Evolutionary conservation across 2,888 invertebrate species (phyloP), one percentile per base, ranked within the genome.

Genomic region (Folsomia candida): DNA sequence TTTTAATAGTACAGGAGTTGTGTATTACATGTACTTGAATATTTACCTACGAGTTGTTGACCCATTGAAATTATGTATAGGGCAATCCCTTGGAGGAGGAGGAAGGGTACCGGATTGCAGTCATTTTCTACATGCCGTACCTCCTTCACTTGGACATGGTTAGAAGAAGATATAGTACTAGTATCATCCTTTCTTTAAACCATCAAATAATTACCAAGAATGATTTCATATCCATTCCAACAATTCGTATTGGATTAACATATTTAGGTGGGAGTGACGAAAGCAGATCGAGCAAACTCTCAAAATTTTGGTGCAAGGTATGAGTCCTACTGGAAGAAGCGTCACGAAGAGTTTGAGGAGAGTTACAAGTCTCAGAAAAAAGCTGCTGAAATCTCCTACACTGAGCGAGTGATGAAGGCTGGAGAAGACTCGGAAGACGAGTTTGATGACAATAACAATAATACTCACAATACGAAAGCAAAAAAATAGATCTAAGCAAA

Each of bases 81-180:
- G 79, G 78, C 2, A 80, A 80, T 69, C 80, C 80, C 4, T 70
- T 80, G 24, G 80, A 80, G 65, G 71, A 78, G 65, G 78, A 78
- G 29, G 76, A 76, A n/a, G 78, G 76, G 3, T 80, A 80, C 29
- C 65, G 80, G 51, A 62, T 73, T 18, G 64, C 75, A 11, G 73
- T 79, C 18, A 54, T 80, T 59, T 74, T 75, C 64, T 76, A 75
- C 57, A 71, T 80, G 1, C 78, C 78, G 0, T 57, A 70, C n/a
- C 69, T 80, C 14, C 74, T 74, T 61, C 73, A 77, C 62, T 70
- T 80, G 28, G 80, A 80, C 51, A 78, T 75, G 61, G 4, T 14
- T 37, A 14, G 37, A 37, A 14, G 37, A n/a, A n/a, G n/a, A n/a
- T n/a, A n/a, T n/a, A n/a, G n/a, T n/a, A n/a, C n/a, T n/a, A n/a